Base-by-base conservation (phyloP, 2,888 invertebrate genomes). In the Nomada fucata region DNA sequence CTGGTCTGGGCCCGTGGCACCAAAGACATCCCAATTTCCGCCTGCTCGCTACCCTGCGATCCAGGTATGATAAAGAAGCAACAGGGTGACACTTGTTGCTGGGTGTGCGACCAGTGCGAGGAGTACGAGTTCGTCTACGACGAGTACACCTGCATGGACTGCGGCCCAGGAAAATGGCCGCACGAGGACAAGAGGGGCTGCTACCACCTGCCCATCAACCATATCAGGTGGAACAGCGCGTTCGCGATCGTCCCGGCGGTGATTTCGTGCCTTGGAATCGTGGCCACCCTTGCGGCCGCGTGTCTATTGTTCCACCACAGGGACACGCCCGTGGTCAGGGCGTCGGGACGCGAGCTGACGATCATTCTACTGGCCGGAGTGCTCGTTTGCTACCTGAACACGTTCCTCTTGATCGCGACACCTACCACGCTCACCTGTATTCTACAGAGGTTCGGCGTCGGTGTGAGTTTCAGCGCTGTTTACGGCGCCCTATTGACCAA, bases 71-170 rank as follows among this genome's bases (percentile, higher is more conserved):
- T 96, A 82, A 96, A 96, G 89, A 96, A 95, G 92, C 96, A 96
- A 93, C 95, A 95, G 94, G 96, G 95, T 10, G 96, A 96, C 92
- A 95, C 95, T 60, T 97, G 97, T 93, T 97, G 97, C 93, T 97
- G 97, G 97, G 96, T 96, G 29, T 97, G 97, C 91, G 96, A 96
- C 89, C 95, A 95, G 77, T 97, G 97, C 92, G 95, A 96, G 89
- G 95, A 95, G 10, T 95, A 95, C 91, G 96, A 97, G 92, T 96
- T 95, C 88, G 96, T 96, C 7, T 94, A 94, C 87, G 95, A 96
- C 90, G 96, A 96, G 89, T 96, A 95, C 81, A 96, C 95, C 29
- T 96, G 96, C 91, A 93, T 91, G 81, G 96, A 96, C 89, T 96
- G 96, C 87, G 96, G 96, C 0, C 94, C 95, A 29, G 96, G 96